Conservation (phyloP, 2,113 vertebrate genomes). For the Pedionomus torquatus region DNA sequence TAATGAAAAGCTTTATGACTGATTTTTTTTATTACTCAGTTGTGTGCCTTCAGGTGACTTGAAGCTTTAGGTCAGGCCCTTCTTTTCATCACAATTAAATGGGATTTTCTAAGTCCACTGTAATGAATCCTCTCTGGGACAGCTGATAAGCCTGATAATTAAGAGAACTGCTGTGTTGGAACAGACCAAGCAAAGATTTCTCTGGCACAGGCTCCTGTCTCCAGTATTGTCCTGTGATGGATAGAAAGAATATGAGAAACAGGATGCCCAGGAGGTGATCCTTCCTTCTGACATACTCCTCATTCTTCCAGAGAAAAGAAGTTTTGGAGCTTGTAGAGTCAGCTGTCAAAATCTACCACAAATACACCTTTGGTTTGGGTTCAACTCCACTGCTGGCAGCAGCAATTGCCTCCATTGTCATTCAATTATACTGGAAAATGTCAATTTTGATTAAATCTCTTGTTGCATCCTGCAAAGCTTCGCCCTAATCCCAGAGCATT, state of each 20-base stretch:
- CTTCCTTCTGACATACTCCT: neutral
- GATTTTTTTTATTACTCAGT: neutral
- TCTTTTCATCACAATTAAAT: neutral
- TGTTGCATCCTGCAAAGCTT: neutral
- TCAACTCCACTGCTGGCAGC: neutral
- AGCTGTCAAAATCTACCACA: neutral
- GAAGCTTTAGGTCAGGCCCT: neutral
- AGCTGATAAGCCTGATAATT: neutral
- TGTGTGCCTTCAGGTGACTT: neutral
- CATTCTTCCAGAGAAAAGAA: neutral
- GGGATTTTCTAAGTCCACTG: neutral
- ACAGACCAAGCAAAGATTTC: neutral
- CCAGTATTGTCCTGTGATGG: neutral
- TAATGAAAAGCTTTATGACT: neutral
- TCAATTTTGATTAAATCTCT: conserved; percentile 37
- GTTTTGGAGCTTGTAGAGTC: neutral
- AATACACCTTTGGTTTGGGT: neutral
- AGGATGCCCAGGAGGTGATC: neutral
- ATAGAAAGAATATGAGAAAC: neutral
- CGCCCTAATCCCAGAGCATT: conserved; percentile 3
- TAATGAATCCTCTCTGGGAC: neutral
- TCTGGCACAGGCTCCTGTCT: neutral
- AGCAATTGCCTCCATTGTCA: neutral
- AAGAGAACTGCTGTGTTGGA: neutral
- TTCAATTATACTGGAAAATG: neutral